These are phyloP conservation scores for Sphenodon punctatus DNA, from an alignment of 2,797 vertebrate genomes.

Conservation along the genomic window DNA sequence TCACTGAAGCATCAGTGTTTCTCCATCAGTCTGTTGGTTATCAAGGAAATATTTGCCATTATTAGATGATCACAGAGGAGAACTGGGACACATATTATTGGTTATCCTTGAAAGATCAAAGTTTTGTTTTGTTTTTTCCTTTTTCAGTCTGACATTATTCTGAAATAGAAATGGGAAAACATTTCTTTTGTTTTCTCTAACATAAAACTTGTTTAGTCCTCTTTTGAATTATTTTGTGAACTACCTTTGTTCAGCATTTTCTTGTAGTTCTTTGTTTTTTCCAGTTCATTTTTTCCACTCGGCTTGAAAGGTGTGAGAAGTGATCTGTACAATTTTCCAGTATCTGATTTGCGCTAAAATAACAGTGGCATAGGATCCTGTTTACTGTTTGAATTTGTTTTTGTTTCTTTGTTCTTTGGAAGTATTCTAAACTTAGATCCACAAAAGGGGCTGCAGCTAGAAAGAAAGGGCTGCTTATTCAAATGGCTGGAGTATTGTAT, in stretches of 20 bases:
- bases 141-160: background rate
- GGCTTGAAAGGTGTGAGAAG: background rate
- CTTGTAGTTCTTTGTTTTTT: background rate
- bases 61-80: background rate
- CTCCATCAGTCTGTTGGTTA: background rate
- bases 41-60: constrained; percentile 13
- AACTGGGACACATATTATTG: background rate
- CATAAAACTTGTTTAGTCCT: background rate
- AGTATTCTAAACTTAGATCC: background rate
- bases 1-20: background rate
- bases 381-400: background rate
- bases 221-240: background rate
- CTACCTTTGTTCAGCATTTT: background rate
- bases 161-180: background rate
- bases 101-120: constrained; percentile 3
- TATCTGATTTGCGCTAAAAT: background rate
- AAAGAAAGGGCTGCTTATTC: background rate
- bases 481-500: background rate
- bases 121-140: background rate
- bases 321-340: background rate
- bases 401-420: background rate
- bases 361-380: background rate
- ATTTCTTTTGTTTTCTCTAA: background rate
- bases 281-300: background rate
- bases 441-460: background rate